Conservation (phyloP, 2,113 vertebrate genomes). For the Ardeotis arabs region DNA sequence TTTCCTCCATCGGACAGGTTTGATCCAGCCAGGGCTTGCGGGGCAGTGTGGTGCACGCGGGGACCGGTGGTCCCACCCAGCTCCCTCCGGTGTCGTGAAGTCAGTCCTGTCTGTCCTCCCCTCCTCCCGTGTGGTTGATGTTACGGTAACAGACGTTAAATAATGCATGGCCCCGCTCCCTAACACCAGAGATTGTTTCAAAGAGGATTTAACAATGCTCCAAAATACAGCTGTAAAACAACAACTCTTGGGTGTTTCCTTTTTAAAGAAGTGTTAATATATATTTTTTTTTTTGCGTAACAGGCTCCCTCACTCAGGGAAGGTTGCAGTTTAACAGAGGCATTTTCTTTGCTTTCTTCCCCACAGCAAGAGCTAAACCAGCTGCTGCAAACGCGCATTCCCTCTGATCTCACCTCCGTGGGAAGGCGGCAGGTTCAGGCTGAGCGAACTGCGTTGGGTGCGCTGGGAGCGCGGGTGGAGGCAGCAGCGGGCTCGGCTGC, state of each 20-base stretch:
- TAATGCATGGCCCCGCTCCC: constrained; percentile 43
- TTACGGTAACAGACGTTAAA: background rate
- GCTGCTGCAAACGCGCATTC: background rate
- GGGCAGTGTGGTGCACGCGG: background rate
- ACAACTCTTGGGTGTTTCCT: background rate
- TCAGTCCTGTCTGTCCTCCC: background rate
- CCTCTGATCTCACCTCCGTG: background rate
- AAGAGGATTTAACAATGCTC: constrained; percentile 39
- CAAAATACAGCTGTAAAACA: constrained; percentile 56
- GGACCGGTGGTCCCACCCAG: background rate
- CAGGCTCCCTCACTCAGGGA: background rate
- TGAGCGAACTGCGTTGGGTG: background rate
- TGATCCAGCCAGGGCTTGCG: background rate
- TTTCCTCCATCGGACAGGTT: background rate
- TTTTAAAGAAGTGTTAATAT: background rate
- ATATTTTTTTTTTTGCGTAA: background rate
- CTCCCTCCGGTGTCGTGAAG: background rate
- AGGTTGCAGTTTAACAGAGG: background rate
- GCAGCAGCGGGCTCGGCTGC: background rate
- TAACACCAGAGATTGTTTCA: constrained; percentile 21
- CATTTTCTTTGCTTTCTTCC: background rate
- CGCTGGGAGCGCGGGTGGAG: background rate
- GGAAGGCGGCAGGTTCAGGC: background rate
- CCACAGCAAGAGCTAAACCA: background rate
- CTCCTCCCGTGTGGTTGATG: background rate